These are phyloP conservation scores for Leptobrachium leishanense DNA, from an alignment of 2,113 vertebrate species.

Conservation along the genomic window DNA sequence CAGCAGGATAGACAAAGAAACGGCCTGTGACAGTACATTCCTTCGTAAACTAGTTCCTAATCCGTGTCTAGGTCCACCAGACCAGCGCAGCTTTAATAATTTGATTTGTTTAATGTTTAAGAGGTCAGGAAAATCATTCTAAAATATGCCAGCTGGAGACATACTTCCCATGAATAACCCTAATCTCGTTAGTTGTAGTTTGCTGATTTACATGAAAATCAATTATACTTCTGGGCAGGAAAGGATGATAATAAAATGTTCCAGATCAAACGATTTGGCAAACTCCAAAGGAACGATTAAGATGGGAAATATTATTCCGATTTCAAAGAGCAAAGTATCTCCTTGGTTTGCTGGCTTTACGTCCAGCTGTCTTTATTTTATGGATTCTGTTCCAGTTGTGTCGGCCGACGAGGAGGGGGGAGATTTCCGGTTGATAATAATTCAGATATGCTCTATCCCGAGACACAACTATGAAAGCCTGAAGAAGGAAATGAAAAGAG, in stretches of 20 bases:
- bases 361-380: neutral
- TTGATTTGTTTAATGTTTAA: neutral
- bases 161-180: neutral
- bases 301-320: neutral
- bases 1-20: neutral
- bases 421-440: neutral
- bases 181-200: neutral
- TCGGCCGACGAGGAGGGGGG: neutral
- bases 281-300: neutral
- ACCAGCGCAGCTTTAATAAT: neutral
- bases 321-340: neutral
- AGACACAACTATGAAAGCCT: neutral
- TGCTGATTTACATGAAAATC: neutral
- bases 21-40: too few relatives aligned
- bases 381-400: neutral
- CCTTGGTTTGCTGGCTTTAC: neutral
- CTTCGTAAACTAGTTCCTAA: too few relatives aligned
- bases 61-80: neutral
- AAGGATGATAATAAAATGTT: neutral
- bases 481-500: neutral
- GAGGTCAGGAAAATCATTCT: neutral
- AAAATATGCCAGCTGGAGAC: neutral
- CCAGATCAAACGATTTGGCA: neutral
- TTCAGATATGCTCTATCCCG: neutral
- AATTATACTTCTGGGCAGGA: neutral